Conservation (phyloP, 2,888 invertebrate genomes). For the Acleris sparsana region DNA sequence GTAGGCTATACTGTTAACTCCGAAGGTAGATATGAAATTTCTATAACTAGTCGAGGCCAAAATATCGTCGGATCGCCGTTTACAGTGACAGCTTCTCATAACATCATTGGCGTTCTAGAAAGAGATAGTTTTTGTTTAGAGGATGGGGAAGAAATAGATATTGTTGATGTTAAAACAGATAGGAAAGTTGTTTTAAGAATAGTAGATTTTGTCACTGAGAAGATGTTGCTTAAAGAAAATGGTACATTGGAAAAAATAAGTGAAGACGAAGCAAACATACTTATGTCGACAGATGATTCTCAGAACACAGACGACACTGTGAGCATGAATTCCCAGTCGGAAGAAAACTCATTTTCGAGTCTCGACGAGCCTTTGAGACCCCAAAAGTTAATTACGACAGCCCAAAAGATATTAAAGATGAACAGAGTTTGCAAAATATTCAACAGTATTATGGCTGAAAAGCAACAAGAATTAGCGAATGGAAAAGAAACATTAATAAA, state of each 20-base stretch:
- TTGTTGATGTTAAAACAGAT: constrained; percentile 71
- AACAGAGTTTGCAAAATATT: constrained; percentile 66
- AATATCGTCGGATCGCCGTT: constrained; percentile 85
- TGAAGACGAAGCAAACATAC: constrained; percentile 69
- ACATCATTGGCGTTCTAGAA: constrained; percentile 65
- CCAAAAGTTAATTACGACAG: constrained; percentile 58
- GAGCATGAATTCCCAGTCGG: constrained; percentile 38
- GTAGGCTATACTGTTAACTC: constrained; percentile 77
- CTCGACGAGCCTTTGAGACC: constrained; percentile 37
- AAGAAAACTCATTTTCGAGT: constrained; percentile 29
- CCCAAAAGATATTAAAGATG: constrained; percentile 61
- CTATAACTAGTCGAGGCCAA: constrained; percentile 81
- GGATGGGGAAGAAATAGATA: constrained; percentile 78
- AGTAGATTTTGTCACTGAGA: constrained; percentile 82
- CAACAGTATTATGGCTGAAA: constrained; percentile 49
- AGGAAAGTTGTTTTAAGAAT: constrained; percentile 78
- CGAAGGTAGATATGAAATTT: constrained; percentile 83
- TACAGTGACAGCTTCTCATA: constrained; percentile 70
- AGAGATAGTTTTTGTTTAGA: constrained; percentile 69
- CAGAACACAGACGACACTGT: constrained; percentile 41
- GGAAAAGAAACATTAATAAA: constrained; percentile 33
- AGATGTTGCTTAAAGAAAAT: constrained; percentile 81
- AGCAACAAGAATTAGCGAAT: constrained; percentile 36
- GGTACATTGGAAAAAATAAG: constrained; percentile 76
- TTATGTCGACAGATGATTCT: constrained; percentile 60